Conservation (phyloP, 2,113 vertebrate species). For the Myodes glareolus region DNA sequence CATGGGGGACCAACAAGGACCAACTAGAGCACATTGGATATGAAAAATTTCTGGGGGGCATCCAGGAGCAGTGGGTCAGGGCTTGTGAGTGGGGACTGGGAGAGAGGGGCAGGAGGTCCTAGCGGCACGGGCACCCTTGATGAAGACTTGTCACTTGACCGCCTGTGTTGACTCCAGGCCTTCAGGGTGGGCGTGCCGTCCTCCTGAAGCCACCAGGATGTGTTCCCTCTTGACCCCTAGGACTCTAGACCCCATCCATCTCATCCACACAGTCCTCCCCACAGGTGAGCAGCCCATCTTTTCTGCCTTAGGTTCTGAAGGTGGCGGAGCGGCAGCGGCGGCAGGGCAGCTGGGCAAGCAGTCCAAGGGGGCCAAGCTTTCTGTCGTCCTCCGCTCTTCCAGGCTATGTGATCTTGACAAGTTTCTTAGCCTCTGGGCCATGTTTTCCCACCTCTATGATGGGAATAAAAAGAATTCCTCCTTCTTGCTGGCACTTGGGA, state of each 20-base stretch:
- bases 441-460: neutral
- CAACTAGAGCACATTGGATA: neutral
- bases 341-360: neutral
- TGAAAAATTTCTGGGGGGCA: neutral
- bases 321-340: accelerated
- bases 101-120: too few species aligned
- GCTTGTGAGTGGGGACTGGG: neutral
- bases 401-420: neutral
- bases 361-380: neutral
- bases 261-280: neutral
- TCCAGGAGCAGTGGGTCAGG: neutral
- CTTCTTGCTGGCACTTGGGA: neutral
- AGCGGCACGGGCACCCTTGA: neutral
- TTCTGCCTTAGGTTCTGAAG: neutral
- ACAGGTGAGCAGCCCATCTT: neutral
- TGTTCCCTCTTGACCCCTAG: neutral
- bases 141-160: neutral
- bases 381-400: neutral
- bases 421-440: neutral
- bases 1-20: neutral
- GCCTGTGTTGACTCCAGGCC: neutral
- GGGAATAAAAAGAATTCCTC: too few species aligned
- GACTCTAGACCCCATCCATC: accelerated
- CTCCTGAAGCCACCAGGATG: neutral
- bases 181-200: neutral